Evolutionary conservation across 2,888 invertebrate species (phyloP).

Genomic region (Magallana nippona): DNA sequence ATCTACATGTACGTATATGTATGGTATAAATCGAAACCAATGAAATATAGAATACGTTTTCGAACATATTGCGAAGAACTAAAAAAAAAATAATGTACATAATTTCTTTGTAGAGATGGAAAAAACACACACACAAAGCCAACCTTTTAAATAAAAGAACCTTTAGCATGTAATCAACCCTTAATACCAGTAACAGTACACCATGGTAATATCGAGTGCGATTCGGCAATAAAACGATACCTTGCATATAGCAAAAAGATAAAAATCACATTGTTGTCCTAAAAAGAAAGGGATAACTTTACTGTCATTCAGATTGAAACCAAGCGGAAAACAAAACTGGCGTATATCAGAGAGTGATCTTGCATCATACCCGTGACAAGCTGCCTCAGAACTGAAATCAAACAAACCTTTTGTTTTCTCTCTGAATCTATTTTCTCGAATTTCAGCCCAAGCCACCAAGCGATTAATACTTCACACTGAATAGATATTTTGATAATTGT

Average conservation of each 20-base stretch:
- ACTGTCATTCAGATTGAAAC: conserved; percentile 6
- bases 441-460: conserved; percentile 11
- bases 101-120: too few species aligned
- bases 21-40: too few species aligned
- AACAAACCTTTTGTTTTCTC: conserved; percentile 5
- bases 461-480: conserved; percentile 16
- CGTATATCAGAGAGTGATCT: conserved; percentile 25
- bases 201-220: neutral
- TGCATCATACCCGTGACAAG: conserved; percentile 22
- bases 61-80: too few species aligned
- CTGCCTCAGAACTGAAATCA: conserved; percentile 18
- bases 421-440: conserved; percentile 9
- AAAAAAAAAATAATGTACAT: too few species aligned
- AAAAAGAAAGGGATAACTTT: conserved; percentile 17
- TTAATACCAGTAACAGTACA: conserved; percentile 4
- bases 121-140: too few species aligned
- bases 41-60: too few species aligned
- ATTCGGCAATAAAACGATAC: neutral
- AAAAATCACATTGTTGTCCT: conserved; percentile 19
- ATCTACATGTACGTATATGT: too few species aligned
- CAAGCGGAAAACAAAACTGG: conserved; percentile 24
- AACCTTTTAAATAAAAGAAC: neutral
- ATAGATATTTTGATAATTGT: conserved; percentile 7
- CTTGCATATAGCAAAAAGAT: neutral
- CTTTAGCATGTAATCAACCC: neutral